Percentiles rank a stretch among this genome's conserved stretches.
Conservation (phyloP, 2,888 invertebrate species). For the Eucriotettix oculatus region DNA sequence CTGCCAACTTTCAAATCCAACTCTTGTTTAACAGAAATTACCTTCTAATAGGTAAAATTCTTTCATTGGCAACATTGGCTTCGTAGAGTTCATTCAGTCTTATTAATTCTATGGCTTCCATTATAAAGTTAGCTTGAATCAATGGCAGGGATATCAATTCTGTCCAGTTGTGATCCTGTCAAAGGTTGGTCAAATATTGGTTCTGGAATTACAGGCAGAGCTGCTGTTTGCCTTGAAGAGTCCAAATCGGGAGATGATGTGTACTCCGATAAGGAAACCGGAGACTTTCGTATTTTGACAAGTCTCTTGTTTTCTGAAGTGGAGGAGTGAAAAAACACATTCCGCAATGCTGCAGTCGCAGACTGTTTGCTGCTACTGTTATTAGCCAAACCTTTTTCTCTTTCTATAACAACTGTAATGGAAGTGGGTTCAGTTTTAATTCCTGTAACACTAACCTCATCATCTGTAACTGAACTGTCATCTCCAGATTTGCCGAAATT, state of each 20-base stretch:
- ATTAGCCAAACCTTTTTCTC: not conserved
- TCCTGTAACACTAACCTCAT: not conserved
- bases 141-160: not conserved
- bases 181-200: constrained; percentile 3
- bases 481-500: not conserved
- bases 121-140: not conserved
- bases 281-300: constrained; percentile 4
- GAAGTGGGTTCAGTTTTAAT: not conserved
- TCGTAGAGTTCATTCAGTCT: too few species aligned
- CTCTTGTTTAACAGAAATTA: too few species aligned
- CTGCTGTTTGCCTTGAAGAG: constrained; percentile 3
- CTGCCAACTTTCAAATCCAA: too few species aligned
- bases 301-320: constrained; percentile 10
- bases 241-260: not conserved
- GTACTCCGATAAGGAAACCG: not conserved
- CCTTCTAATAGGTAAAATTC: too few species aligned
- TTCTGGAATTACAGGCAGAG: constrained; percentile 11
- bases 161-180: not conserved
- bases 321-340: constrained; percentile 33
- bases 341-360: constrained; percentile 32
- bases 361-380: not conserved
- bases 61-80: too few species aligned
- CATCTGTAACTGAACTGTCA: not conserved
- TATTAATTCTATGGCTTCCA: too few species aligned
- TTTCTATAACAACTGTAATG: not conserved